Percentiles rank a stretch among this genome's conserved stretches.
Evolutionary conservation across 2,113 vertebrate species (phyloP).

Genomic region (Pseudorasbora parva): DNA sequence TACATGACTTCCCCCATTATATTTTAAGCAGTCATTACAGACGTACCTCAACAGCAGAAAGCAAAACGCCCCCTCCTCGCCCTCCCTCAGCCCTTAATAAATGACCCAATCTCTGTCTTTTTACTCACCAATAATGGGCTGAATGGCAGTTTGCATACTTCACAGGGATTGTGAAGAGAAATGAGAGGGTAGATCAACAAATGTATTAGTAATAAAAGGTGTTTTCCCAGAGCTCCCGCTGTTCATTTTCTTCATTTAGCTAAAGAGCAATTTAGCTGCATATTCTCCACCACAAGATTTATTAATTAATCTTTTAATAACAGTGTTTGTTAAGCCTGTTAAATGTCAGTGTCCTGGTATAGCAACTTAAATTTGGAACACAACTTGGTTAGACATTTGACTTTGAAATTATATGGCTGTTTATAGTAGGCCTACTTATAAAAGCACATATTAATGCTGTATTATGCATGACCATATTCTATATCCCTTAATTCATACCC

Average conservation of each 20-base stretch:
- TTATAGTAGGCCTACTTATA: too few relatives aligned
- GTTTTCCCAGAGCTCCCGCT: background rate
- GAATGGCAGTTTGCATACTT: constrained; percentile 72
- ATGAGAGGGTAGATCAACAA: background rate
- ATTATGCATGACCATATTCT: too few relatives aligned
- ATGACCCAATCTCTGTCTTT: constrained; percentile 67
- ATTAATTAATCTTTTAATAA: background rate
- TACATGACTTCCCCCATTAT: constrained; percentile 84
- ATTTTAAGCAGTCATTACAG: constrained; percentile 77
- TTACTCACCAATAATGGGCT: constrained; percentile 76
- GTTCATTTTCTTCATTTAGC: background rate
- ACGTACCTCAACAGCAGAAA: constrained; percentile 73
- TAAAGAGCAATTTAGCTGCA: background rate
- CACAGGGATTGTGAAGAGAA: background rate
- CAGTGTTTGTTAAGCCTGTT: background rate
- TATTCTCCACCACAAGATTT: background rate
- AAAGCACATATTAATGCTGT: too few relatives aligned
- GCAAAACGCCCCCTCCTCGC: constrained; percentile 32
- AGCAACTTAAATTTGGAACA: too few relatives aligned
- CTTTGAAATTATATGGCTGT: too few relatives aligned
- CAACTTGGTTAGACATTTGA: too few relatives aligned
- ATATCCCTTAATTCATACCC: too few relatives aligned
- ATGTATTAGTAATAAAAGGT: background rate
- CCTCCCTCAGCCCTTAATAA: constrained; percentile 46
- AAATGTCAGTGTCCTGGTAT: too few relatives aligned